Percentiles rank a stretch among this genome's conserved stretches.
Conservation (phyloP, 1,140 invertebrate species). For the Drosophila setifemur region DNA sequence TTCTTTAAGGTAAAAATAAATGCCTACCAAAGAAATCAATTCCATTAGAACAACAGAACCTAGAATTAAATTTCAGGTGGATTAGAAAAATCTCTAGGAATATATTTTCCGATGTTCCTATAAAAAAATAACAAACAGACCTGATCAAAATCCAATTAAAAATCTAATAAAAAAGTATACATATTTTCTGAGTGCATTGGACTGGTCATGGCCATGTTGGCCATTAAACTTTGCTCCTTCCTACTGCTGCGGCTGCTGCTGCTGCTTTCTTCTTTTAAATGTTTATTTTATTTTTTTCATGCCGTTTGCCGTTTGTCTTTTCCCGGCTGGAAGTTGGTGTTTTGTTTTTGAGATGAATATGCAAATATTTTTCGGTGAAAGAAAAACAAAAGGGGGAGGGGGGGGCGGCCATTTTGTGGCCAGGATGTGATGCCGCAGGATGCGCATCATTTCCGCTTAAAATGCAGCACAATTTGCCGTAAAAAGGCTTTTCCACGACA, state of each 20-base stretch:
- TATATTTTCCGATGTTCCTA: neutral
- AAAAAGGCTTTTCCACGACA: slow-evolving; percentile 59
- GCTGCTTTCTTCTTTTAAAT: slow-evolving; percentile 34
- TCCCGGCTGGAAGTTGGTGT: slow-evolving; percentile 65
- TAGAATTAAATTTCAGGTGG: too few relatives aligned
- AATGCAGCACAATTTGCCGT: slow-evolving; percentile 78
- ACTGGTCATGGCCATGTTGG: slow-evolving; percentile 62
- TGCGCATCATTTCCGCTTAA: slow-evolving; percentile 77
- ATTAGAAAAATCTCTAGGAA: too few relatives aligned
- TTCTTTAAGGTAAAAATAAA: too few relatives aligned
- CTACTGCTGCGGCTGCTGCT: slow-evolving; percentile 26
- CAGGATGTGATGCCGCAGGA: slow-evolving; percentile 75
- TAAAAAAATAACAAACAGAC: too few relatives aligned
- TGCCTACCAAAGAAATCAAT: too few relatives aligned
- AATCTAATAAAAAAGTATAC: neutral
- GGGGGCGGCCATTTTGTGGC: slow-evolving; percentile 62
- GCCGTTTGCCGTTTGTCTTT: slow-evolving; percentile 62
- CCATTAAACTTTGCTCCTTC: slow-evolving; percentile 61
- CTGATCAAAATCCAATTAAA: neutral
- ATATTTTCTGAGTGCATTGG: neutral
- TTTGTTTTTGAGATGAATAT: slow-evolving; percentile 80
- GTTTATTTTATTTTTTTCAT: slow-evolving; percentile 43
- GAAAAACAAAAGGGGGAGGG: slow-evolving; percentile 23
- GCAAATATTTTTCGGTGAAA: slow-evolving; percentile 70
- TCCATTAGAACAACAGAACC: too few relatives aligned